phyloP scores from a whole-genome alignment of 2,113 vertebrate species.

The Protobothrops flavoviridis region DNA sequence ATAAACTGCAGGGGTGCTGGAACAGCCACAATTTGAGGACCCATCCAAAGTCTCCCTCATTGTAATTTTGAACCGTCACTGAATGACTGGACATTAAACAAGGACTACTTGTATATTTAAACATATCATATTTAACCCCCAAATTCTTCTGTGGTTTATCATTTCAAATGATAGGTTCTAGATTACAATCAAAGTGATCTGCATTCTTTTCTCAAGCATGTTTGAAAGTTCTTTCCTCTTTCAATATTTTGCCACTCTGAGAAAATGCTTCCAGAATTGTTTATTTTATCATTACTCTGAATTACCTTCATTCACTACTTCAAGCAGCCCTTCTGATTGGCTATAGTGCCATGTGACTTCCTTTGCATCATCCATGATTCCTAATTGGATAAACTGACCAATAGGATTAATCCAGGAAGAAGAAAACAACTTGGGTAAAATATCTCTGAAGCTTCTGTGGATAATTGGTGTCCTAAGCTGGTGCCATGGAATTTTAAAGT shows the following conservation, averaged over 20 bases:
- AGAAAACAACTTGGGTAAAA: background rate
- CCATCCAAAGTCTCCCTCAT: background rate
- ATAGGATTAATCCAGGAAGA: background rate
- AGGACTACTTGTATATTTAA: background rate
- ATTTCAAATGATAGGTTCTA: background rate
- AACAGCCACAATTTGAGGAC: no score
- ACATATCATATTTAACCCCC: constrained; percentile 1
- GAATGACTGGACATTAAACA: background rate
- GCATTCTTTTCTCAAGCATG: background rate
- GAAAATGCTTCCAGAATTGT: background rate
- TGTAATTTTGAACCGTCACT: background rate
- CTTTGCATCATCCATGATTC: background rate
- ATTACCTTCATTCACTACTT: background rate
- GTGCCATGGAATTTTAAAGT: background rate
- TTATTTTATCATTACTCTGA: background rate
- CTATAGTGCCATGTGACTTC: background rate
- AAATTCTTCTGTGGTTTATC: background rate
- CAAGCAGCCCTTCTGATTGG: background rate
- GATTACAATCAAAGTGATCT: background rate
- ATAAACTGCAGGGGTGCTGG: background rate
- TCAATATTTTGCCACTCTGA: background rate
- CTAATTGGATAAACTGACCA: background rate
- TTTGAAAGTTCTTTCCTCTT: background rate
- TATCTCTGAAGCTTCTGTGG: background rate
- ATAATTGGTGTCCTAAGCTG: background rate